Evolutionary conservation across 2,888 invertebrate genomes (phyloP), one percentile per base, ranked within the genome.

Genomic region (Stramonita haemastoma): DNA sequence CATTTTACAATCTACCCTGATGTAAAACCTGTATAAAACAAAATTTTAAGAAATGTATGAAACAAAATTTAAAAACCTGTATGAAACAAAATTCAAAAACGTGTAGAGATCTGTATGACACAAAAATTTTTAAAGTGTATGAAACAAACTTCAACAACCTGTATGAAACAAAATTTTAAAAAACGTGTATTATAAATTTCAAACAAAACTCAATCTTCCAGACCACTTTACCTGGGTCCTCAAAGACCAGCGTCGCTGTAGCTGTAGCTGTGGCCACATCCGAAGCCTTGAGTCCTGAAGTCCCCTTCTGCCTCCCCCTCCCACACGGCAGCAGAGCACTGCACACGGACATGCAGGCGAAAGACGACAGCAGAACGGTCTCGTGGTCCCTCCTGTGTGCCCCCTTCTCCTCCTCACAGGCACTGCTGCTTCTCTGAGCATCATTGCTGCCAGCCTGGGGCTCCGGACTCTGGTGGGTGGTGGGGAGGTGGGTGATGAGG

Each of bases 291-390:
- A 0, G 32, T 34, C 66, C 66, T 8, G 60, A 19, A 2, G n/a
- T 29, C 8, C 19, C 5, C 8, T 4, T 29, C 15, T 29, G 57
- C 57, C 17, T 57, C 29, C 29, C 5, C 4, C 13, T 4, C 15
- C 46, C 57, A 57, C 84, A 85, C 0, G 29, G 26, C 11, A 86
- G 1, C 86, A 86, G 34, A 34, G 86, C 86, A 29, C 19, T 46
- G 77, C 87, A 87, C 13, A 70, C 77, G 0, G 87, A 87, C 73
- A 77, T 87, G 87, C 46, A 87, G 29, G 87, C 29, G 34, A 87
- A 87, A 56, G 56, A 77, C 15, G 87, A 73, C 29, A 87, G 77
- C 22, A 77, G 66, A 34, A 26, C 19, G 19, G 87, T 46, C n/a
- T 77, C 77, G 1, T 77, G 19, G 46, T 81, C 84, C 11, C 22